Evolutionary conservation across 2,797 vertebrate genomes (phyloP).

Genomic region (Hipposideros larvatus): DNA sequence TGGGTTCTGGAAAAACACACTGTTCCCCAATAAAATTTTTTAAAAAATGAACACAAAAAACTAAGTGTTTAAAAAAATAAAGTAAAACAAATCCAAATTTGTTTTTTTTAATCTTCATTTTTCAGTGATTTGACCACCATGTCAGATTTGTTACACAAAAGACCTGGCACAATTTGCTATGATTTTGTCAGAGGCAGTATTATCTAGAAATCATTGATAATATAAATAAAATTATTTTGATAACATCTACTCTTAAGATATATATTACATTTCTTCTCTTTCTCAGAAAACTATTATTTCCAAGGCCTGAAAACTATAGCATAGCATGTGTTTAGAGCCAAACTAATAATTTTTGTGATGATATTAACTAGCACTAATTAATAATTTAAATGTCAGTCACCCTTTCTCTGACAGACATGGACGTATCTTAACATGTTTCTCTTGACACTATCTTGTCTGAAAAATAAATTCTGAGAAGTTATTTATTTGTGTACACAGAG

Average conservation of each 20-base stretch:
- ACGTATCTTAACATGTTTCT: not conserved
- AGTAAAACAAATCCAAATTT: too few relatives aligned
- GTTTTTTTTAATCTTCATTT: not conserved
- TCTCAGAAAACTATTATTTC: not conserved
- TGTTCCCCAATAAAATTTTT: too few relatives aligned
- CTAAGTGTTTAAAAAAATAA: too few relatives aligned
- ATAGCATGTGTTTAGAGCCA: not conserved
- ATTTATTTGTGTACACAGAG: not conserved
- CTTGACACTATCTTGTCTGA: not conserved
- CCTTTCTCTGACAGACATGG: not conserved
- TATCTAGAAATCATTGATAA: constrained; percentile 13
- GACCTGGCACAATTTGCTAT: not conserved
- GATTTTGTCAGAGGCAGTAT: not conserved
- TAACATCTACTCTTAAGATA: not conserved
- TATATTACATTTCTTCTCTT: not conserved
- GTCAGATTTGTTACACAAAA: not conserved
- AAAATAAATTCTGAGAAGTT: constrained; percentile 33
- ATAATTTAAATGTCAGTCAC: not conserved
- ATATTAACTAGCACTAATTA: not conserved
- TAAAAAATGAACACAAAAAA: too few relatives aligned
- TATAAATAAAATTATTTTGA: constrained; percentile 35
- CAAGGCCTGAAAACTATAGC: not conserved
- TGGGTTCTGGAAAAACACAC: too few relatives aligned
- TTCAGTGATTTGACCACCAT: not conserved
- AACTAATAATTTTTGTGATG: not conserved